Evolutionary conservation across 2,888 invertebrate species (phyloP), one percentile per base, ranked within the genome.

Genomic region (Strigamia transsilvanica): DNA sequence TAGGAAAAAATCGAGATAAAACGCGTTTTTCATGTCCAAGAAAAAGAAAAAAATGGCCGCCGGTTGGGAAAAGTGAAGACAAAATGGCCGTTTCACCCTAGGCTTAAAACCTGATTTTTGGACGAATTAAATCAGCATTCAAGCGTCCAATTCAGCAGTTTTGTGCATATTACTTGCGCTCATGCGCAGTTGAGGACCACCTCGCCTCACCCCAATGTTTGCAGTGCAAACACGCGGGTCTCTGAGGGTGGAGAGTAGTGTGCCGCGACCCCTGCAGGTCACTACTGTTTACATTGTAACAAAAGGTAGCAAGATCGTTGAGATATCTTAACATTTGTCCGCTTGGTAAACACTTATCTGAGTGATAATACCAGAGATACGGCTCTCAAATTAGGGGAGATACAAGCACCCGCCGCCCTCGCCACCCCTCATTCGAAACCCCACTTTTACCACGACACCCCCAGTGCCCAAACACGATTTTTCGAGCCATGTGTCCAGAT

Each of bases 291-390:
- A 66, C 66, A 66, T 23, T 23, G 66, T 66, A 66, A 66, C 66
- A 66, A 66, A 66, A 66, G 66, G 66, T 66, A 66, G 66, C 66
- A 66, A 66, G 66, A 66, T 66, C 66, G 27, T 66, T 66, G 66
- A 66, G 66, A 66, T 66, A 66, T 66, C 66, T 66, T 66, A 66
- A 23, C 66, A 66, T 66, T 66, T 66, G 66, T 66, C 66, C 66
- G 66, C 66, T 66, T 27, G 66, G 66, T 66, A 66, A 66, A 66
- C 66, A 66, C 66, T 66, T 66, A 66, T 66, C 66, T 23, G 66
- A 66, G 66, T 66, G 66, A 66, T 66, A 66, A 66, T 66, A 66
- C 66, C 66, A 66, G 66, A 66, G 66, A 66, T 66, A 66, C 66
- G 66, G 66, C 66, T 66, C 66, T 66, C 66, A 66, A 66, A 66